Conservation (phyloP, 2,113 vertebrate genomes). For the Rhinoderma darwinii region DNA sequence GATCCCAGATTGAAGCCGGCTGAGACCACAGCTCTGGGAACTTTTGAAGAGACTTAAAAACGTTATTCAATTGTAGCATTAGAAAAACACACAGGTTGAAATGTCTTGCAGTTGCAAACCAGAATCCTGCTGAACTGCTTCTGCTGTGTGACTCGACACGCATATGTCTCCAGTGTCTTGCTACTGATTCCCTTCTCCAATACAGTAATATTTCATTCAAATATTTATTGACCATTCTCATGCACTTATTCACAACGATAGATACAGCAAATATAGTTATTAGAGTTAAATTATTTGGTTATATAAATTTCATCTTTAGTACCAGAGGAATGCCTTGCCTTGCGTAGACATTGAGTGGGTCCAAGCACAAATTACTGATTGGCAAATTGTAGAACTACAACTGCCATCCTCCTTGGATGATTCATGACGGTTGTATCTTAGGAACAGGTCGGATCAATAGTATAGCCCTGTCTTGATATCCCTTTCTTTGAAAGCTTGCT, state of each 20-base stretch:
- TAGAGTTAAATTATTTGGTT: constrained; percentile 65
- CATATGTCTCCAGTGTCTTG: constrained; percentile 18
- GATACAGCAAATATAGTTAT: constrained; percentile 62
- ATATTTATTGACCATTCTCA: constrained; percentile 62
- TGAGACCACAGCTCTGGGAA: neutral
- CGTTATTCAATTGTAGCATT: constrained; percentile 1
- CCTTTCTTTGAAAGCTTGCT: constrained; percentile 23
- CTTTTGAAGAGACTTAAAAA: constrained; percentile 11
- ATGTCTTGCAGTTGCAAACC: constrained; percentile 1
- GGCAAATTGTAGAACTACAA: constrained; percentile 58
- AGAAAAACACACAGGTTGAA: neutral
- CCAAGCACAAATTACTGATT: constrained; percentile 5
- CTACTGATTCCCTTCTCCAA: constrained; percentile 4
- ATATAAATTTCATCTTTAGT: constrained; percentile 59
- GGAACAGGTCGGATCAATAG: neutral
- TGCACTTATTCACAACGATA: constrained; percentile 66
- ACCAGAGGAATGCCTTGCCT: constrained; percentile 58
- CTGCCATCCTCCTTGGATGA: constrained; percentile 26
- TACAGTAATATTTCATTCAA: neutral
- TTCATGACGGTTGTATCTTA: neutral
- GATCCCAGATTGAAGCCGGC: neutral
- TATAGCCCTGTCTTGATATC: neutral
- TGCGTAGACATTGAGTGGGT: neutral
- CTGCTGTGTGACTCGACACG: constrained; percentile 2
- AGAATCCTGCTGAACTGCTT: constrained; percentile 20